A percentile compares a stretch with the other conserved stretches of the same genome.
phyloP scores from a whole-genome alignment of 2,888 invertebrate genomes.

The Netelia inedita region DNA sequence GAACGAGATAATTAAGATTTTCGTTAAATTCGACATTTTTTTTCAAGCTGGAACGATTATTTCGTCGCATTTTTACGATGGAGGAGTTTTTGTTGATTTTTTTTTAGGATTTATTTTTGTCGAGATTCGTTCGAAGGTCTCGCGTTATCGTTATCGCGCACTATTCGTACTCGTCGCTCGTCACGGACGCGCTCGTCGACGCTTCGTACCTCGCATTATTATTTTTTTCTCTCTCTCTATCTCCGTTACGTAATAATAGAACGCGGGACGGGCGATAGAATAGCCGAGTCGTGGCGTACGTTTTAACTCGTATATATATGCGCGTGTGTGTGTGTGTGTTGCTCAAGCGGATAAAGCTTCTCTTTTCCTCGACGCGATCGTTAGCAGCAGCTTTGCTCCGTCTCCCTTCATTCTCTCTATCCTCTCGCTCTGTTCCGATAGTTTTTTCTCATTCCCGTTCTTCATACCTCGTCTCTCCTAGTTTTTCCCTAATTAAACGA shows the following conservation, averaged over 20 bases:
- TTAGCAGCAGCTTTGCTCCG: not conserved
- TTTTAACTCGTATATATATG: not conserved
- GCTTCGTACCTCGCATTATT: constrained; percentile 19
- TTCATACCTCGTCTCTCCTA: not conserved
- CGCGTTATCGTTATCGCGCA: constrained; percentile 11
- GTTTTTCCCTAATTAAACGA: too few species aligned
- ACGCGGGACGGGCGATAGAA: constrained; percentile 7
- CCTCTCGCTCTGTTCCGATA: not conserved
- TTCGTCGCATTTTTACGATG: not conserved
- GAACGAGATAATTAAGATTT: not conserved
- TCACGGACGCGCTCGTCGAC: constrained; percentile 3
- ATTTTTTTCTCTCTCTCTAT: not conserved
- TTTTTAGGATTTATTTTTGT: not conserved
- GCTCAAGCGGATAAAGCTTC: constrained; percentile 16
- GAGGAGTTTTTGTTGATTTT: not conserved
- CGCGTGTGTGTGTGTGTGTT: not conserved
- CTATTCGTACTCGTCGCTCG: not conserved
- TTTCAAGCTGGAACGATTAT: not conserved
- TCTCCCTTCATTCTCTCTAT: not conserved
- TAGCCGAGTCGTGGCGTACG: constrained; percentile 1
- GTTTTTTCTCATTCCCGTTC: not conserved
- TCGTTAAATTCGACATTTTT: not conserved
- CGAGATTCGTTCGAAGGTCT: not conserved
- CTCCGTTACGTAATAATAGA: constrained; percentile 36
- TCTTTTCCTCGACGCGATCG: constrained; percentile 38